phyloP scores from a whole-genome alignment of 2,113 vertebrate genomes.

The Thamnaconus septentrionalis region DNA sequence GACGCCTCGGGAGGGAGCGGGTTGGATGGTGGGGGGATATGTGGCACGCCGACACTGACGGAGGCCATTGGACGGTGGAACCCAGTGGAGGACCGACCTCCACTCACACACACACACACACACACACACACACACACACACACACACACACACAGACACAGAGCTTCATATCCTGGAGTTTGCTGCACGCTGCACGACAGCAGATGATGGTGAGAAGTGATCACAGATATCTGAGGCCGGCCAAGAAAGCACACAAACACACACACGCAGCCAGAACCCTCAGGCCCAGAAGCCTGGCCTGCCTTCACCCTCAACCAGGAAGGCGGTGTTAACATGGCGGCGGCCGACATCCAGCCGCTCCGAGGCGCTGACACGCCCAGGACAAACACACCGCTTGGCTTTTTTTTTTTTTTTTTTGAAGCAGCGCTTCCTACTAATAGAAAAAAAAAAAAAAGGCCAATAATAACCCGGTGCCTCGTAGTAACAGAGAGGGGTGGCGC shows the following conservation, averaged over 20 bases:
- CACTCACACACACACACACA: too few relatives aligned
- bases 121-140: too few relatives aligned
- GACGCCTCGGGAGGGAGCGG: background rate
- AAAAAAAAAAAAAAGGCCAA: slow-evolving; percentile 44
- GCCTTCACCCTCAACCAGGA: too few relatives aligned
- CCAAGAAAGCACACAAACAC: too few relatives aligned
- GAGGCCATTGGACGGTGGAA: slow-evolving; percentile 24
- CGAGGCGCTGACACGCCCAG: slow-evolving; percentile 52
- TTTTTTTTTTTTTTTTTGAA: slow-evolving; percentile 48
- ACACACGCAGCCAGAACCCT: too few relatives aligned
- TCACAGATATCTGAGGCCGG: too few relatives aligned
- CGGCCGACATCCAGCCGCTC: slow-evolving; percentile 16
- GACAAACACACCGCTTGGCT: slow-evolving; percentile 56
- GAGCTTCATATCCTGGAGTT: slow-evolving; percentile 99
- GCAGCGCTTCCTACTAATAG: slow-evolving; percentile 76
- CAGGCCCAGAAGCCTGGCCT: too few relatives aligned
- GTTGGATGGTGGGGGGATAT: slow-evolving; percentile 9
- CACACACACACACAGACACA: too few relatives aligned
- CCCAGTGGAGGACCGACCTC: slow-evolving; percentile 3
- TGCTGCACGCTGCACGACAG: slow-evolving; percentile 92
- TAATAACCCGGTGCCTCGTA: slow-evolving; percentile 70
- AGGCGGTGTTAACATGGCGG: too few relatives aligned
- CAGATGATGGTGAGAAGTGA: slow-evolving; percentile 88
- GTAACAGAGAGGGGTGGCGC: slow-evolving; percentile 61
- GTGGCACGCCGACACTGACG: slow-evolving; percentile 8